These are phyloP conservation scores for Taeniopygia guttata DNA, from an alignment of 2,797 vertebrate species.

Conservation along the genomic window DNA sequence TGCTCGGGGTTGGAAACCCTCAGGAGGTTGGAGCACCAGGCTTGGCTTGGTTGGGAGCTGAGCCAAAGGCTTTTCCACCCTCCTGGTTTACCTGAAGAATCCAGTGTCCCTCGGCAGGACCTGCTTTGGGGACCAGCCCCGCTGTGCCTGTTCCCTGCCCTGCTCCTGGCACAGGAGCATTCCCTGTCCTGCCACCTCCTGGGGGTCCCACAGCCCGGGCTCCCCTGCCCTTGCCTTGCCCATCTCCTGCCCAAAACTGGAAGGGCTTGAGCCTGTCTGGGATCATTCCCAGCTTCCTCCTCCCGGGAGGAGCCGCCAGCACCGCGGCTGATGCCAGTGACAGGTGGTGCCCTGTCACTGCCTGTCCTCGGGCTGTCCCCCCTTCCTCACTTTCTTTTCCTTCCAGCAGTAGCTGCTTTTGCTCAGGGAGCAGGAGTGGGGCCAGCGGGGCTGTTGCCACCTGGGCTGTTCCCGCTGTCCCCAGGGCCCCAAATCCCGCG, in stretches of 20 bases:
- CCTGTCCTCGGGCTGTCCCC: not conserved
- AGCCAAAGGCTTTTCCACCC: not conserved
- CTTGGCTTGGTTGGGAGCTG: not conserved
- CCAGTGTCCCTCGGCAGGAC: not conserved
- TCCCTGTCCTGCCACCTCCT: not conserved
- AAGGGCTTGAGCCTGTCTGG: not conserved
- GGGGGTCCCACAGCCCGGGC: fast-evolving
- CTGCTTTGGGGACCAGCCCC: not conserved
- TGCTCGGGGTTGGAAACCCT: not conserved
- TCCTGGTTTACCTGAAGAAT: not conserved
- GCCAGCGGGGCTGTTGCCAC: not conserved
- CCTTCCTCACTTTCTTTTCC: conserved; percentile 31
- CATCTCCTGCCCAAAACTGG: not conserved
- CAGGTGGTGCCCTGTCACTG: not conserved
- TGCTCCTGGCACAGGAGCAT: not conserved
- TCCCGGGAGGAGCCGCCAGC: fast-evolving
- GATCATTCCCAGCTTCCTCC: not conserved
- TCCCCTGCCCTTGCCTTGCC: not conserved
- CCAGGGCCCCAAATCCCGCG: not conserved
- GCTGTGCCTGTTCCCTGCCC: not conserved
- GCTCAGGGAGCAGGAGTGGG: conserved; percentile 48
- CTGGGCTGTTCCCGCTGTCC: not conserved
- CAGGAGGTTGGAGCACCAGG: not conserved
- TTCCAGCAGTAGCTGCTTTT: conserved; percentile 57
- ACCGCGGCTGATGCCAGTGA: not conserved